These are phyloP conservation scores for Plemyria rubiginata DNA, from an alignment of 2,888 invertebrate species.

Conservation along the genomic window DNA sequence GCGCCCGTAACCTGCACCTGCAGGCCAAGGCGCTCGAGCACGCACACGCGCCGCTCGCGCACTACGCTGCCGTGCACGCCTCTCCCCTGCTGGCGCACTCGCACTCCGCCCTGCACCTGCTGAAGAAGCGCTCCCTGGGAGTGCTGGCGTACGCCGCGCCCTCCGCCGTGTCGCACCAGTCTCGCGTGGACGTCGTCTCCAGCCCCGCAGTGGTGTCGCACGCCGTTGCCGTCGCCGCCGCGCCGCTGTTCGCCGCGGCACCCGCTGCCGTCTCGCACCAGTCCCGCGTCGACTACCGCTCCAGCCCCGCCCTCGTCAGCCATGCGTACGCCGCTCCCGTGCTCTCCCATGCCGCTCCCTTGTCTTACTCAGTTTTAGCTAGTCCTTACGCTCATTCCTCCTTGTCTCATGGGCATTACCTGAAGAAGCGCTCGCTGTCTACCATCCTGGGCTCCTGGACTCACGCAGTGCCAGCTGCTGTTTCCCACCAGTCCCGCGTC, in stretches of 20 bases:
- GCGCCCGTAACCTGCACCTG: constrained; percentile 76
- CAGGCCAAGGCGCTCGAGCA: constrained; percentile 78
- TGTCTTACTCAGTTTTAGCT: constrained; percentile 37
- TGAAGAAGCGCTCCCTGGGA: constrained; percentile 62
- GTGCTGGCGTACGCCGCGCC: constrained; percentile 54
- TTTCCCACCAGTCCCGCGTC: constrained; percentile 70
- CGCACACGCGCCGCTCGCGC: constrained; percentile 56
- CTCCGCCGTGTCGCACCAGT: constrained; percentile 61
- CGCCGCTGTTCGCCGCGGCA: constrained; percentile 46
- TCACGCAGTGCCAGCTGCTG: constrained; percentile 50
- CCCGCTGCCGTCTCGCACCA: constrained; percentile 69
- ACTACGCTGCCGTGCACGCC: constrained; percentile 44
- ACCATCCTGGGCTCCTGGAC: constrained; percentile 28
- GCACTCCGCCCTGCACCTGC: constrained; percentile 52
- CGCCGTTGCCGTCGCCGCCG: constrained; percentile 41
- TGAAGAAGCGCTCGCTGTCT: constrained; percentile 28
- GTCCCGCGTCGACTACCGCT: constrained; percentile 63
- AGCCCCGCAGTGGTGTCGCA: constrained; percentile 46
- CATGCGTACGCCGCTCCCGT: constrained; percentile 55
- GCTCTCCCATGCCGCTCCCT: constrained; percentile 50
- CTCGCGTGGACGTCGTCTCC: constrained; percentile 59
- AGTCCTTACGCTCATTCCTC: constrained; percentile 50
- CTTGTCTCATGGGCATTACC: constrained; percentile 39
- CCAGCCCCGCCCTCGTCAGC: constrained; percentile 58
- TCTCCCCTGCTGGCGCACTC: constrained; percentile 57